Conservation (phyloP, 1,140 invertebrate species). For the Eufriesea mexicana region DNA sequence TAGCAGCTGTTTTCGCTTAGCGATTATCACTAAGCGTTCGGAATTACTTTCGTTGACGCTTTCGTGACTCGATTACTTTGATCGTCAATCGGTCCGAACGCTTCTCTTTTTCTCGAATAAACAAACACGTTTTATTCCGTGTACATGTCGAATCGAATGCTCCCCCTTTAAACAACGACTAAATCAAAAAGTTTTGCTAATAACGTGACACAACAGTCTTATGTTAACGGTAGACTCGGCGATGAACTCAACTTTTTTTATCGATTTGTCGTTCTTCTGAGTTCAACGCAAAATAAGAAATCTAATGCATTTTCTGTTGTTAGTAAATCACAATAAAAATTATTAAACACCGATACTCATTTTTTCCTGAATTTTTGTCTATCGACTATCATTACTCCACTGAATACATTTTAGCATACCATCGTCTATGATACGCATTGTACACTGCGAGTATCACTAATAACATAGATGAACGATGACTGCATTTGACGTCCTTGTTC, state of each 20-base stretch:
- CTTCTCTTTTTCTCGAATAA: constrained; percentile 12
- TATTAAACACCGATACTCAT: constrained; percentile 7
- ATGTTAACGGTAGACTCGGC: constrained; percentile 20
- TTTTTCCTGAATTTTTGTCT: not conserved
- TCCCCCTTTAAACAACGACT: constrained; percentile 28
- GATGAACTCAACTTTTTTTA: constrained; percentile 28
- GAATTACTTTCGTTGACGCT: constrained; percentile 64
- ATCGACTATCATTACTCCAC: constrained; percentile 11
- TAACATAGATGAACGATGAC: constrained; percentile 8
- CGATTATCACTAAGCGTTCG: constrained; percentile 43
- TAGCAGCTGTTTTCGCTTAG: constrained; percentile 35
- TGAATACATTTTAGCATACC: constrained; percentile 16
- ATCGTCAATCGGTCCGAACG: constrained; percentile 57
- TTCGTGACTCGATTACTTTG: constrained; percentile 60
- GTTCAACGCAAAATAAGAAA: constrained; percentile 17
- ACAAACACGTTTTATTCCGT: constrained; percentile 42
- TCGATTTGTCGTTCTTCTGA: not conserved
- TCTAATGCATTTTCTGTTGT: not conserved
- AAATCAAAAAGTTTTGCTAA: constrained; percentile 61
- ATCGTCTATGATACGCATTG: constrained; percentile 3
- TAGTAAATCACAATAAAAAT: constrained; percentile 25
- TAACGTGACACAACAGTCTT: constrained; percentile 54
- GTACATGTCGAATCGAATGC: constrained; percentile 38
- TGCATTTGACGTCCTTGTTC: not conserved
- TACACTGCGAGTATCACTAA: not conserved